Base-by-base conservation (phyloP, 2,113 vertebrate genomes). In the Strix aluco region DNA sequence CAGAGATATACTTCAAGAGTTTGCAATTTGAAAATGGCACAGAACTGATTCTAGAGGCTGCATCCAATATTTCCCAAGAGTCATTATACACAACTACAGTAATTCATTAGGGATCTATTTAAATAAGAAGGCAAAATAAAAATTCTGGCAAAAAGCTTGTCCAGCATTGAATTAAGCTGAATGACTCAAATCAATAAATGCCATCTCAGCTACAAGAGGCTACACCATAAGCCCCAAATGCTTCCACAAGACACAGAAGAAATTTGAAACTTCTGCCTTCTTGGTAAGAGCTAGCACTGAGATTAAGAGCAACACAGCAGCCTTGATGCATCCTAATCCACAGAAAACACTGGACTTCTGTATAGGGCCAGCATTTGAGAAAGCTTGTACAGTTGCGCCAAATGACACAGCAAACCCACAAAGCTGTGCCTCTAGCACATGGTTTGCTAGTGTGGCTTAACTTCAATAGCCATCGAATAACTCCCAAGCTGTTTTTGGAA, bases 31-130 rank as follows among this genome's bases (percentile, higher is more conserved):
- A 73, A 87, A 77, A 86, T 0, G 5, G n/a, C 34, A 62, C 5
- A 86, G 79, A 96, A 79, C 51, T 21, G 10, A 30, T 88, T 83
- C 61, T 80, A 73, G 77, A 94, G 44, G 61, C 22, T 96, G 70
- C 52, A 71, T 62, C 78, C 84, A 95, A 0, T 27, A 90, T 52
- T 67, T 80, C 91, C 90, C 54, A 63, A 67, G 62, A 96, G 71
- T 44, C 51, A 72, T 86, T 88, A 91, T 2, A 55, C 14, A 61
- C 66, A 91, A 66, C 81, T 84, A 91, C 59, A 91, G 32, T 86
- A 89, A 96, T 94, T 93, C 74, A 93, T 54, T 82, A 92, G 93
- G 65, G 42, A 95, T 47, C 62, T 94, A 70, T 85, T 97, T 92
- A 95, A 95, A 81, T 91, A 72, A 88, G 58, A 62, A 81, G 49